Base-by-base conservation (phyloP, 2,888 invertebrate genomes). In the Gymnosoma rotundatum region DNA sequence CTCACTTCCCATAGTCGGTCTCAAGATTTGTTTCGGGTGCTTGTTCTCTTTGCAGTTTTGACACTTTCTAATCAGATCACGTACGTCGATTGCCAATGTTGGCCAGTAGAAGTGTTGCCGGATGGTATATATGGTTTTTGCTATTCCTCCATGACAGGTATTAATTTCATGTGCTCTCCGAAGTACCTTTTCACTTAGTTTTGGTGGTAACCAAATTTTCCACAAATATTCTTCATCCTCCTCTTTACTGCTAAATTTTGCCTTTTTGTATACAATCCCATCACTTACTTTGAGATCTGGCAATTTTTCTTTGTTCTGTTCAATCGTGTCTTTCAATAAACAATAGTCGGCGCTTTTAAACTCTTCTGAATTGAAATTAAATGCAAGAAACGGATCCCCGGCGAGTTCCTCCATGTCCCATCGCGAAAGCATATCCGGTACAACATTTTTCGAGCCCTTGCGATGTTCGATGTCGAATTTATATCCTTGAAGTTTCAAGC, bases 141-240 rank as follows among this genome's bases (percentile, higher is more conserved):
- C 63, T 14, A 61, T 52, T 14, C 73, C 61, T 2, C 60, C 61
- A 45, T 60, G 73, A 4, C 25, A 50, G 2, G 73, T 74, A 20
- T 74, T 52, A 36, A 8, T 20, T 38, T 20, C 16, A 50, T 52
- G n/a, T 74, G 63, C 2, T 6, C 48, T 16, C 32, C 14, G 2
- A 60, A 60, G 12, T 25, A 72, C 8, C 2, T 60, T 20, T 1
- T 3, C 25, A 4, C 21, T 54, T 18, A 74, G 16, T n/a, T n/a
- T n/a, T 20, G 8, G 25, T 16, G 74, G 74, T 20, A 63, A 2
- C 74, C 74, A 74, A 12, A 64, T 64, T 42, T 52, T 61, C 74
- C 74, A 74, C 7, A 18, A 56, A 1, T 54, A 25, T 7, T 64
- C 20, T 38, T 74, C 74, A n/a, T 18, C n/a, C 6, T 54, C 54